These are phyloP conservation scores for Amblyjoppa proteus DNA, from an alignment of 2,888 invertebrate genomes.

Conservation along the genomic window DNA sequence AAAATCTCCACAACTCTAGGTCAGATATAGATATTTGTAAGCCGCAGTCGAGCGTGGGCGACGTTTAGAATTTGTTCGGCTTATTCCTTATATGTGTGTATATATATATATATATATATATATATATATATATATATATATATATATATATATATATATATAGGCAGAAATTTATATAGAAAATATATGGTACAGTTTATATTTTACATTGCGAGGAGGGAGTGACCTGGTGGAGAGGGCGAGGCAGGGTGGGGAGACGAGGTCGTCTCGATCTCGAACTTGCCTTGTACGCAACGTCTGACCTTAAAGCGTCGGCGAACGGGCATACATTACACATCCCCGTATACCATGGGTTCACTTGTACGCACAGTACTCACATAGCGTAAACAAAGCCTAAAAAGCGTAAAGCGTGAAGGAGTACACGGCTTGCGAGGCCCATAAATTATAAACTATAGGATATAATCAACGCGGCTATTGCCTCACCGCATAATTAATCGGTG, in stretches of 20 bases:
- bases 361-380: slow-evolving; percentile 5
- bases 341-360: background rate
- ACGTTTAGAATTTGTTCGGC: too few species aligned
- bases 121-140: background rate
- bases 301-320: slow-evolving; percentile 52
- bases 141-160: background rate
- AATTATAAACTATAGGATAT: slow-evolving; percentile 19
- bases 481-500: slow-evolving; percentile 48
- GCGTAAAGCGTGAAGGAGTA: slow-evolving; percentile 1
- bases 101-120: background rate
- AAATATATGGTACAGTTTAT: background rate
- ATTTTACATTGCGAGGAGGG: background rate
- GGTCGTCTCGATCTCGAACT: slow-evolving; percentile 54
- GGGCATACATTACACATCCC: background rate
- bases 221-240: slow-evolving; percentile 6
- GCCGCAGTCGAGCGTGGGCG: too few species aligned
- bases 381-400: background rate
- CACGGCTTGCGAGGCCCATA: background rate
- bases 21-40: too few species aligned
- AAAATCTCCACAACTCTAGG: too few species aligned
- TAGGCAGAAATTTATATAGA: background rate
- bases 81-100: too few species aligned
- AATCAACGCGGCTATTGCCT: slow-evolving; percentile 39
- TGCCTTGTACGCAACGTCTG: slow-evolving; percentile 56
- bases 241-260: slow-evolving; percentile 36